Conservation (phyloP, 2,888 invertebrate genomes). For the Nemoura dubitans region DNA sequence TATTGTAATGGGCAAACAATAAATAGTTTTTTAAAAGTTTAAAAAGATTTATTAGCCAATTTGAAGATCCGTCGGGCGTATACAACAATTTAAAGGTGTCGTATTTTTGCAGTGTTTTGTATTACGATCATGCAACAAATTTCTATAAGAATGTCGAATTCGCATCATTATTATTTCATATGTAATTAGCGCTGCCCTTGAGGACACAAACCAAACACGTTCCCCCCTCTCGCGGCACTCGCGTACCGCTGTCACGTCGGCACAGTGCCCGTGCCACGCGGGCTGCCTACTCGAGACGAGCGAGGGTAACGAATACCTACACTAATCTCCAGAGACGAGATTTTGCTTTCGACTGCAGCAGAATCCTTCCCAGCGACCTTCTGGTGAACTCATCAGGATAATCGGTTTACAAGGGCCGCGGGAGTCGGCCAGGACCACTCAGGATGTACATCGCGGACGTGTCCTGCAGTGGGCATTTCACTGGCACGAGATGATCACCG, state of each 20-base stretch:
- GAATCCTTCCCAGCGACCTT: background rate
- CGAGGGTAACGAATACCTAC: background rate
- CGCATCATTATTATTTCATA: background rate
- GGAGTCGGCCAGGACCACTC: background rate
- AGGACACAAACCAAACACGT: background rate
- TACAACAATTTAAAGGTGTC: background rate
- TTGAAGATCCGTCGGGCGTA: background rate
- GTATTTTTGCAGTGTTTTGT: background rate
- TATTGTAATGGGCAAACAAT: background rate
- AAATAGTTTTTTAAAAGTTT: background rate
- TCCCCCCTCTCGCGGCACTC: background rate
- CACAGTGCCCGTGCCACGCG: background rate
- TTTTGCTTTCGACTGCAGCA: too few relatives aligned
- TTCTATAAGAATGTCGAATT: background rate
- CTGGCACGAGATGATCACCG: background rate
- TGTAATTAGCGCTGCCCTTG: background rate
- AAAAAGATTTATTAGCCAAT: background rate
- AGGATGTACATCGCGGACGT: background rate
- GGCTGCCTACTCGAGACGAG: background rate
- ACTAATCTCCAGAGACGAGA: background rate
- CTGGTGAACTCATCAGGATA: background rate
- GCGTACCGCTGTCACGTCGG: background rate
- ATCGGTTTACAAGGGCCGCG: background rate
- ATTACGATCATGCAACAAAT: background rate
- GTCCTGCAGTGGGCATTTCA: background rate